Conservation (phyloP, 2,113 vertebrate species). For the Rutilus rutilus region DNA sequence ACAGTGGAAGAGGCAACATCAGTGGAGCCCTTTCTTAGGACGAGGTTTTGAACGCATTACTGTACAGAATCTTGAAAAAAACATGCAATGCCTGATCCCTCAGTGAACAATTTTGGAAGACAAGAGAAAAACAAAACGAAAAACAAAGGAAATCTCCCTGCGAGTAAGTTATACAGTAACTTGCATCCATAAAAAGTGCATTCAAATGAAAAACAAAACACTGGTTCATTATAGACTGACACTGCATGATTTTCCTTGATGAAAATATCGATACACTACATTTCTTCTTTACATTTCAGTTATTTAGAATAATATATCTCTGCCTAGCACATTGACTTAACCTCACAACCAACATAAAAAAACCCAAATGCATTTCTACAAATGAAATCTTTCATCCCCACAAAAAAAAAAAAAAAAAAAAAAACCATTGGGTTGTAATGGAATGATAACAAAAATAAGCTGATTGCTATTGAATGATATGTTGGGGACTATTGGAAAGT, state of each 20-base stretch:
- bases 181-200: conserved; percentile 67
- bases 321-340: background rate
- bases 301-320: conserved; percentile 15
- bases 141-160: conserved; percentile 29
- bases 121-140: conserved; percentile 1
- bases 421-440: conserved; percentile 15
- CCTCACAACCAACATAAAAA: background rate
- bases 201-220: conserved; percentile 55
- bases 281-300: conserved; percentile 8
- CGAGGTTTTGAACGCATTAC: conserved; percentile 7
- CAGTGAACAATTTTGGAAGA: conserved; percentile 40
- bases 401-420: background rate
- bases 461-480: conserved; percentile 11
- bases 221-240: conserved; percentile 45
- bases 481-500: background rate
- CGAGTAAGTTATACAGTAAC: conserved; percentile 61
- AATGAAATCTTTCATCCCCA: conserved; percentile 31
- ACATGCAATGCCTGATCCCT: conserved; percentile 39
- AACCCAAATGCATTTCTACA: background rate
- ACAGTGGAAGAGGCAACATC: conserved; percentile 15
- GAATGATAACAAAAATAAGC: conserved; percentile 63
- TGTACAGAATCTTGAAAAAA: conserved; percentile 7
- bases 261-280: conserved; percentile 27
- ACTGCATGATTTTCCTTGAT: conserved; percentile 34
- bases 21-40: conserved; percentile 34